Conservation (phyloP, 2,888 invertebrate genomes). For the Hyposoter dolosus region DNA sequence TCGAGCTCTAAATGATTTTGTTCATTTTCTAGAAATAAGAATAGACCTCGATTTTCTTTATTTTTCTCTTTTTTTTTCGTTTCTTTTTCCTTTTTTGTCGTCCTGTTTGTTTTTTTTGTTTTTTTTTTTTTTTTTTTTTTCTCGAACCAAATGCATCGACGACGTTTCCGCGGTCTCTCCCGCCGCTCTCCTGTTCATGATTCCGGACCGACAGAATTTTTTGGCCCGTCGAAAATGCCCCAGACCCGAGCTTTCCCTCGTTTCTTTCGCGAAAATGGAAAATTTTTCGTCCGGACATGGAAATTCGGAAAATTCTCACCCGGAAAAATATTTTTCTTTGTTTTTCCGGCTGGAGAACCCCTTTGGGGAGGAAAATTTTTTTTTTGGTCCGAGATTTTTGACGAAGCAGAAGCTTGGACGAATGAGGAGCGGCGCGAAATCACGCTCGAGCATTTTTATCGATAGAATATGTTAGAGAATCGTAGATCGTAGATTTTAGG, state of each 20-base stretch:
- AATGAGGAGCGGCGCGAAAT: constrained; percentile 51
- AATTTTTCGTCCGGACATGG: no score
- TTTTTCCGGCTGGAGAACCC: no score
- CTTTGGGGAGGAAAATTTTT: neutral
- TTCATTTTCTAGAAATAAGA: constrained; percentile 71
- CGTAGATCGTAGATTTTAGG: constrained; percentile 47
- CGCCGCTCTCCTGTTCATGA: neutral
- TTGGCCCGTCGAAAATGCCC: no score
- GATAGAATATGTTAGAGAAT: constrained; percentile 42
- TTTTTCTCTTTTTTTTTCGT: constrained; percentile 28
- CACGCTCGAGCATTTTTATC: constrained; percentile 70
- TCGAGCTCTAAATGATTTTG: constrained; percentile 74
- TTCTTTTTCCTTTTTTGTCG: constrained; percentile 19
- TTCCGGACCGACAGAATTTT: no score
- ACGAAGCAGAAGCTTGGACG: constrained; percentile 41
- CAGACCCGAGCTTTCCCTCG: no score
- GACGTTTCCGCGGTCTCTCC: neutral
- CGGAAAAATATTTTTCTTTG: no score
- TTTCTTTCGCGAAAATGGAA: no score
- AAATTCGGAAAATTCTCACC: no score
- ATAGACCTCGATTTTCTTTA: constrained; percentile 37
- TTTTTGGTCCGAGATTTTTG: no score
- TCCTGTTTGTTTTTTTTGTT: neutral
- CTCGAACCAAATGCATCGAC: constrained; percentile 25
- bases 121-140: neutral